Evolutionary conservation across 2,113 vertebrate genomes (phyloP), one percentile per base, ranked within the genome.

Genomic region (Donacobius atricapilla): DNA sequence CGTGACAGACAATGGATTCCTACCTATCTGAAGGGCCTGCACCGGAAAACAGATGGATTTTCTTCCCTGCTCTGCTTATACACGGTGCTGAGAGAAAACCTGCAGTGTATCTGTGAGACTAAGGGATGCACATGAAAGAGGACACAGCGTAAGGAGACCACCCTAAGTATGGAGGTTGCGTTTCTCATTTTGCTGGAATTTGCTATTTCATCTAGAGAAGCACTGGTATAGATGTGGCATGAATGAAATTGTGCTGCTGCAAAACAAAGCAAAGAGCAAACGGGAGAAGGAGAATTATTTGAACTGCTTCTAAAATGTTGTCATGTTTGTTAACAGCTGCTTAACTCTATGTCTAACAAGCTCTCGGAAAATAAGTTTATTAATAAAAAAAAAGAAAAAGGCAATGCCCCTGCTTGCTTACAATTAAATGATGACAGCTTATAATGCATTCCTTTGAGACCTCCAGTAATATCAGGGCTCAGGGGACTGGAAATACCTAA

Each of bases 401-500:
- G 24, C 78, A 85, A 35, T 73, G 61, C 60, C 68, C 64, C 31
- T 40, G 42, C 76, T 89, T 94, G 69, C 84, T 93, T 89, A 72
- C 64, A 56, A 87, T 93, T 82, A 94, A 90, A 88, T 68, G 51
- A 83, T 91, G 87, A 90, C 86, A 83, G 72, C 33, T 94, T 89
- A 73, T 85, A 84, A 89, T 54, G 42, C 50, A 80, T 79, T 94
- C 82, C 71, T 89, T 69, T 35, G 81, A 97, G 91, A 97, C 66
- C 81, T 82, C 33, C 57, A 87, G 73, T 83, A 92, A 83, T 89
- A 91, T 40, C 10, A 10, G 45, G 57, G 65, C 93, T 93, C 90
- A 45, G 71, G 86, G 87, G 88, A 91, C 63, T 80, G 69, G 56
- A 91, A 93, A 96, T 70, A 94, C 79, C 94, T 89, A 91, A 95